A percentile compares a stretch with the other conserved stretches of the same genome.
phyloP scores from a whole-genome alignment of 2,113 vertebrate genomes.

The Mesocricetus auratus region DNA sequence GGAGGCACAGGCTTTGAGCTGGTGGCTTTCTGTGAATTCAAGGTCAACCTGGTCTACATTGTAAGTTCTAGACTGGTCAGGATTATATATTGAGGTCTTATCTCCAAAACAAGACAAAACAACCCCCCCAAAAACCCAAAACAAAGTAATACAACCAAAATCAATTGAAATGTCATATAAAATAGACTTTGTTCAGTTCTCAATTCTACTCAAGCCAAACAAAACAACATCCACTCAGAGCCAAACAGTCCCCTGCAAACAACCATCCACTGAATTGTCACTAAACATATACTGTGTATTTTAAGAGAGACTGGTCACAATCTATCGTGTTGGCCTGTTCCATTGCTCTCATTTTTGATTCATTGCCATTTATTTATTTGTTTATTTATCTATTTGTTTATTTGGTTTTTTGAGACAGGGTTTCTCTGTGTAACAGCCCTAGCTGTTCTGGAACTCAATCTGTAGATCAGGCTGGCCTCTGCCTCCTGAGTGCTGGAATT shows the following conservation, averaged over 20 bases:
- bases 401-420: not conserved
- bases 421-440: not conserved
- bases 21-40: not conserved
- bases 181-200: not conserved
- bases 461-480: not conserved
- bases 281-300: not conserved
- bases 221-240: not conserved
- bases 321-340: not conserved
- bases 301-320: not conserved
- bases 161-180: slow-evolving; percentile 42
- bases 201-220: slow-evolving; percentile 1
- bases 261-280: not conserved
- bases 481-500: not conserved
- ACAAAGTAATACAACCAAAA: not conserved
- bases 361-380: not conserved
- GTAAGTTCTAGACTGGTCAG: not conserved
- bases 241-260: not conserved
- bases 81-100: not conserved
- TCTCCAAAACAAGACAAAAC: not conserved
- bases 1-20: not conserved
- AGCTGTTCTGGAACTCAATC: not conserved
- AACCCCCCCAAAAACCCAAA: not conserved
- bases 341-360: not conserved
- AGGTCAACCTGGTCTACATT: not conserved
- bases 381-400: not conserved